These are phyloP conservation scores for Epizoanthus rinbou DNA, from an alignment of 92 coral and sea anemone species.

Conservation along the genomic window DNA sequence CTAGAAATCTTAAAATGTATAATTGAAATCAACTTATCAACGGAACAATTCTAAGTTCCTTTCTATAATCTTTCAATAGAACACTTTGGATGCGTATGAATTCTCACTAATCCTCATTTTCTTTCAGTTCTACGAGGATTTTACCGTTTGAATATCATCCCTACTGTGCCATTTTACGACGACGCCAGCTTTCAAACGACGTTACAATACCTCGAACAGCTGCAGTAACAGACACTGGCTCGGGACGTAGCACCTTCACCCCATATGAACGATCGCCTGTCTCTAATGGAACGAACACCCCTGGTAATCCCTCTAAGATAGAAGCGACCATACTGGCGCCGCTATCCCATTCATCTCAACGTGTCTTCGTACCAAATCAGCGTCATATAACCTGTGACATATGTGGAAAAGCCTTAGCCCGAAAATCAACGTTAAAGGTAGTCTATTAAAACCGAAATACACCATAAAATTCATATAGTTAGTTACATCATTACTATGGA, in stretches of 20 bases:
- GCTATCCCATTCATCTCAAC: not conserved
- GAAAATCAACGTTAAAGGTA: conserved; percentile 20
- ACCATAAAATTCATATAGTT: no score
- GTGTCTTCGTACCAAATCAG: not conserved
- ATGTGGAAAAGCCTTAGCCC: not conserved
- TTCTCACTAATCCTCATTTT: no score
- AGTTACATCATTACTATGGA: no score
- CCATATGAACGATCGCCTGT: not conserved
- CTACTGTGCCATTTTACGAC: not conserved
- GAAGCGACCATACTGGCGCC: not conserved
- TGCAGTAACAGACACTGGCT: not conserved
- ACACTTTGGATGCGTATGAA: no score
- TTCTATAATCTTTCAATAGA: no score
- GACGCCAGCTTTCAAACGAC: not conserved
- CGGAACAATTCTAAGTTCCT: no score
- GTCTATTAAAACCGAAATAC: no score
- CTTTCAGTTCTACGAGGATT: no score
- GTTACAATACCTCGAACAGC: not conserved
- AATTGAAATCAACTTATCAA: no score
- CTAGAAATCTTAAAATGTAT: no score
- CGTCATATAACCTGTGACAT: not conserved
- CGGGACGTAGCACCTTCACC: conserved; percentile 9
- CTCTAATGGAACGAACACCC: not conserved
- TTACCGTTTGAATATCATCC: no score
- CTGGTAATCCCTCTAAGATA: not conserved